Evolutionary conservation across 2,888 invertebrate genomes (phyloP), one percentile per base, ranked within the genome.

Genomic region (Formica aserva): DNA sequence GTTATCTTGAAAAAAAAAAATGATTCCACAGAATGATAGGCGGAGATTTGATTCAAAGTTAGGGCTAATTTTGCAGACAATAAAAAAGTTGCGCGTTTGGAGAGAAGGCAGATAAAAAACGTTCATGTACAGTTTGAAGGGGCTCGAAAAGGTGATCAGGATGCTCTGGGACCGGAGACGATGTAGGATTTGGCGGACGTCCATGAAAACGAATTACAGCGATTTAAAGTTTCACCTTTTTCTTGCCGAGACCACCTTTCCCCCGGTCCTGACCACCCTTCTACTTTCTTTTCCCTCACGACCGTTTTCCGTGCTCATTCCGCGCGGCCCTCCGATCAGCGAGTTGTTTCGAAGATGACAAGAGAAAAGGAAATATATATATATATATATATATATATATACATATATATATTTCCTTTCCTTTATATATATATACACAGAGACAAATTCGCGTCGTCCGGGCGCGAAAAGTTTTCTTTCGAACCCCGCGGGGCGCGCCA

Each of bases 21-120:
- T 15, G n/a, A 71, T 71, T 60, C 8, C 15, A 26, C 35, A 62
- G 55, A 52, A 63, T 71, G 83, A 80, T 83, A 82, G 86, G 76
- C 83, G 86, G 85, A 77, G 90, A 62, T 88, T 91, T 93, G 92
- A 93, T 94, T 94, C 92, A 92, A 91, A 93, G 93, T 93, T 91
- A 83, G 90, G 57, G 88, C 91, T 93, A 92, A 94, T 94, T 93
- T 91, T 85, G 86, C 90, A 92, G 90, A 89, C 91, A 87, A 88
- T 88, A 89, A 92, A 90, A 91, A 91, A 63, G 60, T 83, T 62
- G 63, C 45, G 57, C 62, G 71, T 41, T 48, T 41, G 65, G 26
- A 60, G n/a, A 74, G n/a, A 41, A 72, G 38, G 35, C 11, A 26
- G 9, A 55, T 52, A 74, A 77, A 66, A 62, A 57, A 60, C 38